Evolutionary conservation across 2,797 vertebrate genomes (phyloP), one percentile per base, ranked within the genome.

Genomic region (Acanthis flammea): DNA sequence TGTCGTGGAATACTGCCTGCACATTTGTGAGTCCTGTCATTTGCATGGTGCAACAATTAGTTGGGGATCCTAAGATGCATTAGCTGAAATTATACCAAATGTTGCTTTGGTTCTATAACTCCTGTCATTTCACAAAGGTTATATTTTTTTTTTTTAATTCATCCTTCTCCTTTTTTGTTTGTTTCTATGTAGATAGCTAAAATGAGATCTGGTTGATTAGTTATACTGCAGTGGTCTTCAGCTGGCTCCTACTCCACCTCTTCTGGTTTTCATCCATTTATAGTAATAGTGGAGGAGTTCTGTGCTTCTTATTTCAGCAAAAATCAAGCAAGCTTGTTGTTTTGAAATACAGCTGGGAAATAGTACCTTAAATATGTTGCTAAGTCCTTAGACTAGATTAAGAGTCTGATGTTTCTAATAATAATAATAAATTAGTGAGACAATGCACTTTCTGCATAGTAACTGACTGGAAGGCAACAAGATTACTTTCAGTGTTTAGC

Each of bases 401-500:
- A 83, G 53, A 82, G 25, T 76, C 42, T 82, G 86, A 84, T 88
- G 84, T 63, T 95, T 87, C 86, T 89, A 87, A 90, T 80, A 93
- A 86, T 80, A 93, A 86, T 80, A 91, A 84, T 78, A 58, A 72
- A 81, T 86, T 77, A 96, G 30, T 27, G 22, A 89, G 83, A 72
- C 25, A 75, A 73, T 91, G 71, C 18, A 35, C 74, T 94, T 92
- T 95, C 88, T 84, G 91, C 92, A 90, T 92, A 82, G 62, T 80
- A 96, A 94, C 51, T 93, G 37, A 68, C 42, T 93, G 75, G 80
- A 96, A 95, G 47, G 54, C 80, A 85, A 94, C 48, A 72, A 60
- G 51, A 95, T 89, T 94, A 90, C 75, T 90, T 88, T 76, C 82
- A 90, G 85, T 91, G 68, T 96, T 95, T 94, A 39, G 54, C 88